These are phyloP conservation scores for Neoniphon sammara DNA, from an alignment of 2,797 vertebrate species.

Conservation along the genomic window DNA sequence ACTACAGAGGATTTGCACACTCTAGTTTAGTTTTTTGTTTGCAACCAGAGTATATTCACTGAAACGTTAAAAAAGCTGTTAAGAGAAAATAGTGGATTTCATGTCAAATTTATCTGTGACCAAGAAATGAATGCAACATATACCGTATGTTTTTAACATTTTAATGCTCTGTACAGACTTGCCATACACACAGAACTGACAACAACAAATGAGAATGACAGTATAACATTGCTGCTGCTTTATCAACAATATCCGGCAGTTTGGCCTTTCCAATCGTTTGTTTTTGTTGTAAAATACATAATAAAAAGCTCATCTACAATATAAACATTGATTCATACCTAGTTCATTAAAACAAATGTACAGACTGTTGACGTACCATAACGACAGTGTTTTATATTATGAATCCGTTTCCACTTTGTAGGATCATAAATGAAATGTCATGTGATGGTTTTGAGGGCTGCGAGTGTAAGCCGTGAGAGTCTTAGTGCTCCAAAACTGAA, in stretches of 20 bases:
- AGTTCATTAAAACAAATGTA: conserved; percentile 72
- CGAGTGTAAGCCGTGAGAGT: conserved; percentile 44
- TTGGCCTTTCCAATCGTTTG: conserved; percentile 32
- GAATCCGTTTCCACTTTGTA: conserved; percentile 62
- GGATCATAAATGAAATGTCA: conserved; percentile 49
- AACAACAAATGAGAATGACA: conserved; percentile 43
- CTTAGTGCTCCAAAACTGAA: conserved; percentile 41
- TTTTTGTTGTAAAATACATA: conserved; percentile 64
- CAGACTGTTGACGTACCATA: conserved; percentile 75
- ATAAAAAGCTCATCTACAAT: conserved; percentile 75
- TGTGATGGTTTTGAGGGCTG: conserved; percentile 16
- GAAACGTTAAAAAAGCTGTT: too few species aligned
- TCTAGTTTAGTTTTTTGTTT: background rate
- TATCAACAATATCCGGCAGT: conserved; percentile 18
- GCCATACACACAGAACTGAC: conserved; percentile 50
- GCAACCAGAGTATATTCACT: background rate
- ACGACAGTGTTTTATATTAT: conserved; percentile 52
- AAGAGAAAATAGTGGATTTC: background rate
- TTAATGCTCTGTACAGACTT: conserved; percentile 82
- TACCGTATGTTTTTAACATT: conserved; percentile 54
- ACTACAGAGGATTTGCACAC: background rate
- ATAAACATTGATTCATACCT: conserved; percentile 74
- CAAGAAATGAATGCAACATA: conserved; percentile 16
- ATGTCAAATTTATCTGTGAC: background rate
- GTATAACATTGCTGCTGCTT: conserved; percentile 29